Evolutionary conservation across 2,888 invertebrate genomes (phyloP), one percentile per base, ranked within the genome.

Genomic region (Drosophila diplacantha): DNA sequence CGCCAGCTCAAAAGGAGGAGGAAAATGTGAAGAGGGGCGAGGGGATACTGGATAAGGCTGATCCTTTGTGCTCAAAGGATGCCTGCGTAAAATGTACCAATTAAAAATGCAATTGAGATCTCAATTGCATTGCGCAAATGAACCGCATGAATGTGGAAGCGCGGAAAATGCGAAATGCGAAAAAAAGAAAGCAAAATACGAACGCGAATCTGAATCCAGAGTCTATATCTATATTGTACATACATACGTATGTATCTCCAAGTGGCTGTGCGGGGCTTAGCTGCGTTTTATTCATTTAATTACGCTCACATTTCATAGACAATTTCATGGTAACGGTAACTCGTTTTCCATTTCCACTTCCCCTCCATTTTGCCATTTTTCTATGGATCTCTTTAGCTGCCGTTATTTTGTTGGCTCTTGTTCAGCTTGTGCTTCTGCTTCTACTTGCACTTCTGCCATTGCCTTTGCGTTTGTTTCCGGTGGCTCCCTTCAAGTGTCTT

Each of bases 231-330:
- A 41, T 24, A 24, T 41, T 41, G 41, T 41, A 41, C n/a, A 18
- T 43, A 16, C 18, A 29, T 43, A 26, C 14, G 8, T 58, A 44
- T 58, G 37, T 22, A 22, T 22, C 7, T 31, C 37, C 60, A 59
- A 59, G 16, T 7, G 32, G 24, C 2, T 16, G 18, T 7, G 38
- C 9, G 41, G 37, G 38, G 39, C 34, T 53, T 54, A 62, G 72
- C 50, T 74, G 75, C 73, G 64, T 69, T 73, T 79, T 79, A 83
- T 79, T 83, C 79, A 79, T 79, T 79, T 41, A 73, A 79, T 79
- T 79, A 81, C 82, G 83, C 81, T 81, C 84, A 73, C 76, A 79
- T 80, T 84, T 82, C 83, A 80, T 80, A 80, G 81, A 81, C 80
- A 73, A 84, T 80, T 80, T 80, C 84, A 82, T 84, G 71, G 69